Evolutionary conservation across 1,140 invertebrate genomes (phyloP).

Genomic region (Cataglyphis hispanica): DNA sequence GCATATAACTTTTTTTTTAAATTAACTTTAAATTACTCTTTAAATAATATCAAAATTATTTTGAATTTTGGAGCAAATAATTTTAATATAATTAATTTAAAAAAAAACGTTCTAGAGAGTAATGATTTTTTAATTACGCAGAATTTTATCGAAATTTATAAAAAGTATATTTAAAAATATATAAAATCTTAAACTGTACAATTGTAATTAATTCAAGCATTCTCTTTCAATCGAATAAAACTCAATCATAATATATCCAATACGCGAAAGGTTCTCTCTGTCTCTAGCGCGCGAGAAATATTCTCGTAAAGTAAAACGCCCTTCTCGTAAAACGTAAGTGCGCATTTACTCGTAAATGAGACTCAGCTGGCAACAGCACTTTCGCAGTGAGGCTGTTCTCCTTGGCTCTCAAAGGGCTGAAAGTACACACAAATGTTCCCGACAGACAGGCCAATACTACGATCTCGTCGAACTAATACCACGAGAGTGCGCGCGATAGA

Average conservation of each 20-base stretch:
- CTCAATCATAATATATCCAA: not conserved
- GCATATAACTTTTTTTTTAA: not conserved
- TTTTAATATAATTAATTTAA: not conserved
- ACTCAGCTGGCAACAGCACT: slow-evolving; percentile 16
- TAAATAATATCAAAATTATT: not conserved
- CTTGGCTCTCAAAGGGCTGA: slow-evolving; percentile 36
- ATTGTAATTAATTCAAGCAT: slow-evolving; percentile 8
- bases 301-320: slow-evolving; percentile 24
- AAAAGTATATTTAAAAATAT: not conserved
- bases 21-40: not conserved
- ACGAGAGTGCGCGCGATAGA: not conserved
- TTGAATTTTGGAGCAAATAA: not conserved
- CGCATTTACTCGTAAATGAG: slow-evolving; percentile 46
- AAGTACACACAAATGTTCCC: slow-evolving; percentile 23
- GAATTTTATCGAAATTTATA: not conserved
- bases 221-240: not conserved
- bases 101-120: not conserved
- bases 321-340: slow-evolving; percentile 31
- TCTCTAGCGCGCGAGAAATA: slow-evolving; percentile 5
- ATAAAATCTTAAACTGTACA: not conserved
- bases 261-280: not conserved
- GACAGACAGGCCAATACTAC: slow-evolving; percentile 10
- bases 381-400: not conserved
- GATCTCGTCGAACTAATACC: slow-evolving; percentile 41
- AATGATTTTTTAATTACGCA: not conserved